Base-by-base conservation (phyloP, 2,888 invertebrate genomes). In the Aspidapion aeneum region DNA sequence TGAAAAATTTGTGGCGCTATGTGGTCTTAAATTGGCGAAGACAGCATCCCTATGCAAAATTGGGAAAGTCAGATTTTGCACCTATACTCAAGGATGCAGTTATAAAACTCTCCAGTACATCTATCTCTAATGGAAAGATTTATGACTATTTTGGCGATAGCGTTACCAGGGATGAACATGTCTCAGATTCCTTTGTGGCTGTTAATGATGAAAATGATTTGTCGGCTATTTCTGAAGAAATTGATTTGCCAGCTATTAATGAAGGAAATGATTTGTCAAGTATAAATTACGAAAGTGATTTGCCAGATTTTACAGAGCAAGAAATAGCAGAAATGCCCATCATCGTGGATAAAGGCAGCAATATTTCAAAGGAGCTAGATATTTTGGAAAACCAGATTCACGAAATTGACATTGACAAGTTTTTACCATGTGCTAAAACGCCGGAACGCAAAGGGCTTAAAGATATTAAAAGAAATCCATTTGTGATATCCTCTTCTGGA, bases 1-100 rank as follows among this genome's bases (percentile, higher is more conserved):
- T 71, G 5, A 73, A 72, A 55, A 66, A 58, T 9, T 64, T 63
- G n/a, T 72, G 71, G 69, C 71, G 70, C 58, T 67, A 66, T 2
- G 68, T 64, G 2, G 69, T 72, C 35, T 58, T 69, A 9, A 61
- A 69, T 18, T 72, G 68, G 65, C 67, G 65, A 54, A 63, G 69
- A 52, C 59, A 68, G 35, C 67, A 72, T 63, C 70, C 69, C 1
- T 65, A 68, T 22, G 21, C 21, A 22, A 57, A 62, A n/a, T 21
- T 57, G 50, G 50, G 20, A 2, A 62, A 71, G 60, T 66, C 67
- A 61, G 68, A 70, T 55, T 71, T 74, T 64, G 71, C 71, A n/a
- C 70, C 72, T 1, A 63, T 73, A 5, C 66, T 72, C 3, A 57
- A 66, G 64, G 50, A 58, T 19, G 61, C 55, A 57, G 67, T 21